phyloP scores from a whole-genome alignment of 2,113 vertebrate species.

The Anolis carolinensis region DNA sequence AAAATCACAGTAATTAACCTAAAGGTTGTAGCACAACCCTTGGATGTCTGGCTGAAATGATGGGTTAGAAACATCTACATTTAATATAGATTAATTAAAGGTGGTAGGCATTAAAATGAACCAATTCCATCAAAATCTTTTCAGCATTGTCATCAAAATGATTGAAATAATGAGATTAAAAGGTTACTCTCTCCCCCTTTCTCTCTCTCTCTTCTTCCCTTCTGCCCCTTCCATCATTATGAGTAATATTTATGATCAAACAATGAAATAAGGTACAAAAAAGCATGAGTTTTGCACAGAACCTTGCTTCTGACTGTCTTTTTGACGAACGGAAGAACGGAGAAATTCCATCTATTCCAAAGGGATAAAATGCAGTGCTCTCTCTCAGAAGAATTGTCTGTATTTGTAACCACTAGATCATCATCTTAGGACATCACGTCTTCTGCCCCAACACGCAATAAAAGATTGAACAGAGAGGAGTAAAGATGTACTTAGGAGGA shows the following conservation, averaged over 20 bases:
- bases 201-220: background rate
- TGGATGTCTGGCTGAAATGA: background rate
- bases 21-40: background rate
- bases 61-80: too few relatives aligned
- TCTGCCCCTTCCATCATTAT: background rate
- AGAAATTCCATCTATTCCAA: background rate
- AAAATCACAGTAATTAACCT: background rate
- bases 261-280: slow-evolving; percentile 33
- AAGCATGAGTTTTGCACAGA: background rate
- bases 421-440: background rate
- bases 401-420: background rate
- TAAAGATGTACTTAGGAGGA: slow-evolving; percentile 34
- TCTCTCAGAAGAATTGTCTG: background rate
- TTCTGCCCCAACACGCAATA: background rate
- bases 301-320: background rate
- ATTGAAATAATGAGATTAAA: slow-evolving; percentile 33
- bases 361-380: background rate
- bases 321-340: background rate
- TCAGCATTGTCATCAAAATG: slow-evolving; percentile 19
- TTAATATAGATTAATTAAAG: background rate
- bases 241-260: slow-evolving; percentile 31
- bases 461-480: slow-evolving; percentile 8
- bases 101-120: background rate
- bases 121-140: background rate
- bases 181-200: slow-evolving; percentile 17